Conservation (phyloP, 1,140 invertebrate species). For the Stegodyphus mimosarum region DNA sequence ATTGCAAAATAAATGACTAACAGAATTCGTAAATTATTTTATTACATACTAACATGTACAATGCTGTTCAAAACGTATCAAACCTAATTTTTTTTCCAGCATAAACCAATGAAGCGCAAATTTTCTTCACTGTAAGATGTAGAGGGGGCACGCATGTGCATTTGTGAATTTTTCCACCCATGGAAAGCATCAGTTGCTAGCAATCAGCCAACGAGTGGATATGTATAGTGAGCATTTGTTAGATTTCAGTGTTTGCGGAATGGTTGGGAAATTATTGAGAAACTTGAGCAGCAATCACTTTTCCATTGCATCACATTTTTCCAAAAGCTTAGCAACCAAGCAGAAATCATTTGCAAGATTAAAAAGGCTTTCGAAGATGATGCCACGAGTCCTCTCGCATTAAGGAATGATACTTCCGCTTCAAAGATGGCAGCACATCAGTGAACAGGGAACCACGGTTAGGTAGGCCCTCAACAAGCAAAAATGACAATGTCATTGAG, state of each 20-base stretch:
- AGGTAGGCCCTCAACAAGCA: conserved; percentile 61
- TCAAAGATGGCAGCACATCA: too few species aligned
- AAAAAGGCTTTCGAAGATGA: conserved; percentile 61
- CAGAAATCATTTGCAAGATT: conserved; percentile 24
- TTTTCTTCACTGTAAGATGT: neutral
- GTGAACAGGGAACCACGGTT: conserved; percentile 62
- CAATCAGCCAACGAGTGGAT: neutral
- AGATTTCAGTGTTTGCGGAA: neutral
- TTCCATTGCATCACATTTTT: conserved; percentile 63
- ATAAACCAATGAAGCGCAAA: neutral
- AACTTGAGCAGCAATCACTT: conserved; percentile 40
- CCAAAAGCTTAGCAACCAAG: conserved; percentile 11
- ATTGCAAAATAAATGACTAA: too few species aligned
- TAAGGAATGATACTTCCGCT: conserved; percentile 63
- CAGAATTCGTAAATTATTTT: too few species aligned
- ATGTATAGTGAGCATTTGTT: too few species aligned
- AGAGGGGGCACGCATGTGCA: neutral
- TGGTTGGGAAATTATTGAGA: conserved; percentile 2
- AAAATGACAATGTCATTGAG: conserved; percentile 62
- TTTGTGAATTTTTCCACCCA: neutral
- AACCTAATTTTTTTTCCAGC: neutral
- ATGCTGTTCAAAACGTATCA: conserved; percentile 26
- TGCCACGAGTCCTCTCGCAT: conserved; percentile 63
- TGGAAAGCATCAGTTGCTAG: conserved; percentile 48
- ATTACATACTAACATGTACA: too few species aligned